phyloP scores from a whole-genome alignment of 1,140 invertebrate species.

The Lamellibrachia luymesi region DNA sequence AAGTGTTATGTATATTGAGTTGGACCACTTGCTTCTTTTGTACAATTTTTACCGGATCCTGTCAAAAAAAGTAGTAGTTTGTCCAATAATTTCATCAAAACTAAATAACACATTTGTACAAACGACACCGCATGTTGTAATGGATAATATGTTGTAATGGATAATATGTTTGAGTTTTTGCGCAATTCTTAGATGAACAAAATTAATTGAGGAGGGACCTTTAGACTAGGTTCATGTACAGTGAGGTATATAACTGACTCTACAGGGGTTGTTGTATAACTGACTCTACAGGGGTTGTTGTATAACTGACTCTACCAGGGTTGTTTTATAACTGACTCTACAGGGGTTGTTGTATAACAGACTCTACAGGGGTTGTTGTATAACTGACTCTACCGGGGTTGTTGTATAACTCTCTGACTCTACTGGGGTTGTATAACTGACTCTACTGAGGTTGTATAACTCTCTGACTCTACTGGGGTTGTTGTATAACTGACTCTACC shows the following conservation, averaged over 20 bases:
- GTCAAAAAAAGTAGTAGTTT: too few species aligned
- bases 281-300: not conserved
- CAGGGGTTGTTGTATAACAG: not conserved
- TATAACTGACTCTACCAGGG: not conserved
- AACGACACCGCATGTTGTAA: too few species aligned
- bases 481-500: constrained; percentile 4
- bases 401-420: not conserved
- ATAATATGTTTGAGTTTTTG: too few species aligned
- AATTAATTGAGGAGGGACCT: too few species aligned
- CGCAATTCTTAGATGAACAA: too few species aligned
- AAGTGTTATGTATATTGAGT: too few species aligned
- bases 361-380: not conserved
- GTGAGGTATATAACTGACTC: not conserved
- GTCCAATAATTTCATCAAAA: too few species aligned
- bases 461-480: not conserved
- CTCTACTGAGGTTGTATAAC: not conserved
- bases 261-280: not conserved
- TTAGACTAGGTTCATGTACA: too few species aligned
- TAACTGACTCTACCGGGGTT: not conserved
- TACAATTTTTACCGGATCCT: too few species aligned
- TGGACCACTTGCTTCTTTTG: too few species aligned
- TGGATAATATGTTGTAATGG: too few species aligned
- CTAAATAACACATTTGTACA: too few species aligned
- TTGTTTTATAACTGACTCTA: not conserved
- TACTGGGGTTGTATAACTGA: not conserved